Evolutionary conservation across 92 coral and sea anemone genomes (phyloP), one percentile per base, ranked within the genome.

Genomic region (Parazoanthus atlanticus): DNA sequence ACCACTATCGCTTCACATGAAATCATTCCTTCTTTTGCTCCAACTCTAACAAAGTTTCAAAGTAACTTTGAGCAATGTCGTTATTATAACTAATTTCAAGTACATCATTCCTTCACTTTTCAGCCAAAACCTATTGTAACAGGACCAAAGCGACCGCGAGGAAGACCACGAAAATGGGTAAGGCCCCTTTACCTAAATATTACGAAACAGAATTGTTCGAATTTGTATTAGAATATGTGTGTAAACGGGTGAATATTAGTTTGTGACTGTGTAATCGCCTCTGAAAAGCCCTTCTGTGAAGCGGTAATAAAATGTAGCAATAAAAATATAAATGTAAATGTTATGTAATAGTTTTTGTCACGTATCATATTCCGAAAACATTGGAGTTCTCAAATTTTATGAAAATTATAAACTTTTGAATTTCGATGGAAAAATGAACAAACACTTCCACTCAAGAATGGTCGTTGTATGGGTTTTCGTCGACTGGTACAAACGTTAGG

Each of bases 141-240:
- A 31, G 95, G 96, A 84, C 94, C 98, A 13, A 96, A 96, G 40
- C 90, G 98, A 86, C 96, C 98, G 13, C 82, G 98, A 90, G 98
- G 98, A 76, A 87, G 98, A 86, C 98, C 98, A 79, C 76, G 98
- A 79, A 96, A 96, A 94, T 96, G 98, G 98, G 98, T 96, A 80
- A 86, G 26, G 87, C 16, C 25, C 38, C n/a, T n/a, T 36, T 36
- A 5, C 4, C 19, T 15, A 16, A 43, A 15, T 6, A 46, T 26
- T 36, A 17, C 19, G 23, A 3, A 36, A 23, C 13, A 9, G 16
- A 19, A 6, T 15, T 29, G 3, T 28, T 32, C 7, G 19, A 11
- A 15, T 31, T 19, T 29, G 10, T 15, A 31, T 32, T 31, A 32
- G 15, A 32, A 52, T 52, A 15, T 52, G 58, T 12, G 58, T 12